Base-by-base conservation (phyloP, 2,113 vertebrate genomes). In the Petromus typicus region DNA sequence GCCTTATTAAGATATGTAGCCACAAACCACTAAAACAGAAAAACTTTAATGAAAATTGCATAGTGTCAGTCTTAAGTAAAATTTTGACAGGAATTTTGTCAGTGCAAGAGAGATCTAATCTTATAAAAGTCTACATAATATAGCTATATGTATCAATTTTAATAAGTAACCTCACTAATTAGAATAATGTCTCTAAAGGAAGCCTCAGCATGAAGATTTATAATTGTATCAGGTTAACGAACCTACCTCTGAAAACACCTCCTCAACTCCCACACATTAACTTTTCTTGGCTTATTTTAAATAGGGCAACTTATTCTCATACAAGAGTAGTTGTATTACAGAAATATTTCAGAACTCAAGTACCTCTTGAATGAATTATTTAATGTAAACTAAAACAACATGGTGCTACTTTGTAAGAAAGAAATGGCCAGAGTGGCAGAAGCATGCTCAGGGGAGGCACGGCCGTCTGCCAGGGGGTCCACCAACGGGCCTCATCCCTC, bases 361-460 rank as follows among this genome's bases (percentile, higher is more conserved):
- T 7, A 78, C 18, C 79, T 45, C 56, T 79, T 83, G 45, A 93
- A 78, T 91, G 51, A 86, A 94, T 89, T 91, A 88, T 95, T 89
- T 86, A 91, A 66, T 71, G 71, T 34, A 20, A 40, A 71, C 17
- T 54, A 23, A 93, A 94, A 69, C 23, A 59, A 67, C 37, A 37
- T 12, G 56, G 25, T 48, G 17, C 6, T 75, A 66, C 61, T 91
- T 86, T 81, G 86, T 86, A 71, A 79, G 71, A 83, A 67, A 78
- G 71, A 86, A 67, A 48, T 59, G 27, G 23, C 83, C 61, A 57
- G 7, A 6, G 45, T 3, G 43, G 27, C n/a, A 90, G 79, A 71
- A 75, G 8, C 30, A 22, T 84, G 45, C 57, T 66, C 23, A 40
- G 79, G 83, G 63, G 78, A 86, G 48, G 11, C 66, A 85, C 45